phyloP scores from a whole-genome alignment of 2,888 invertebrate genomes.

The Synergus gifuensis region DNA sequence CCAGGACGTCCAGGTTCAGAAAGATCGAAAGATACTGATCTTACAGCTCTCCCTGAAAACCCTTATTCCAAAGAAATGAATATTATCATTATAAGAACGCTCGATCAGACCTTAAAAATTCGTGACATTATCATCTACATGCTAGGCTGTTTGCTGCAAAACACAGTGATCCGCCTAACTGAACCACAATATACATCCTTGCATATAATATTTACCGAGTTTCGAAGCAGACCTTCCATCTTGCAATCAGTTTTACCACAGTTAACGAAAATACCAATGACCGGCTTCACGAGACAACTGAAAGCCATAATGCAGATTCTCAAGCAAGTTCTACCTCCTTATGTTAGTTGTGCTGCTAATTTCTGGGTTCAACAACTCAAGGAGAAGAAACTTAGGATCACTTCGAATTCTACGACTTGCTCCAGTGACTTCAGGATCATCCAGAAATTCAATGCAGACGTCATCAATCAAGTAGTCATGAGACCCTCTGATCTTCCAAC shows the following conservation, averaged over 20 bases:
- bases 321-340: not conserved
- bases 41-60: too few species aligned
- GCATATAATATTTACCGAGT: not conserved
- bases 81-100: not conserved
- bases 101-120: not conserved
- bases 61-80: too few species aligned
- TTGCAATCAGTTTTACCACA: constrained; percentile 49
- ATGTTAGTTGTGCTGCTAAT: not conserved
- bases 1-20: too few species aligned
- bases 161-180: not conserved
- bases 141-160: not conserved
- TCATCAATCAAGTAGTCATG: not conserved
- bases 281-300: constrained; percentile 45
- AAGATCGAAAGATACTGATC: too few species aligned
- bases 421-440: not conserved
- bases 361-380: not conserved
- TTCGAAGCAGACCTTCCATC: constrained; percentile 45
- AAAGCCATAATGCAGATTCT: constrained; percentile 16
- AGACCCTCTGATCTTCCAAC: not conserved
- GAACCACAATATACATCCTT: not conserved
- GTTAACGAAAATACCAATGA: constrained; percentile 50
- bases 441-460: not conserved
- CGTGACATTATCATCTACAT: not conserved
- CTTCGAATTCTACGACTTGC: not conserved
- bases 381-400: not conserved